Conservation (phyloP, 2,888 invertebrate species). For the Dasypogon diadema region DNA sequence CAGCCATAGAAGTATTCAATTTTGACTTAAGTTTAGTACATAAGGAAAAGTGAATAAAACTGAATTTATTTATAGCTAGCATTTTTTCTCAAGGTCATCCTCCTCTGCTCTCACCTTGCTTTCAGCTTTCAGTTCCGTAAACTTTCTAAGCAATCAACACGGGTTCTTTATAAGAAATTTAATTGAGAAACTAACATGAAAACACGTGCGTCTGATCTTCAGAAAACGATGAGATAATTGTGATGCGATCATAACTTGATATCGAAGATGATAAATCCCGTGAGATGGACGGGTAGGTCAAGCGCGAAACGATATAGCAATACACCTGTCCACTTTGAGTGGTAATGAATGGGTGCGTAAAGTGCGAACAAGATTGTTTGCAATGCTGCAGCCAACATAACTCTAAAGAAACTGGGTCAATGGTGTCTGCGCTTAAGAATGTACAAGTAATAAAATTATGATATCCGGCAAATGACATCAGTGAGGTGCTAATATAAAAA, state of each 20-base stretch:
- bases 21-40: neutral
- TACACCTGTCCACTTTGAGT: neutral
- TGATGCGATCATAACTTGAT: constrained; percentile 4
- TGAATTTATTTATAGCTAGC: neutral
- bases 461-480: constrained; percentile 44
- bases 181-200: too few relatives aligned
- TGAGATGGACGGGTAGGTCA: neutral
- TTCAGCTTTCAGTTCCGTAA: neutral
- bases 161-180: too few relatives aligned
- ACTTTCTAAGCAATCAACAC: too few relatives aligned
- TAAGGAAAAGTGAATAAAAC: neutral
- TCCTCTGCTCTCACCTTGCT: too few relatives aligned
- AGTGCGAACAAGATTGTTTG: neutral
- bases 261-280: neutral
- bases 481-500: constrained; percentile 23
- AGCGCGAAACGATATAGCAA: neutral
- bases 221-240: constrained; percentile 20
- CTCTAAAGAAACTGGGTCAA: constrained; percentile 15
- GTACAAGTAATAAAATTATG: constrained; percentile 23
- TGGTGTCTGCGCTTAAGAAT: neutral
- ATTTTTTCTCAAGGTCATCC: neutral
- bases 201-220: neutral
- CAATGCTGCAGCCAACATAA: neutral
- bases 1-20: neutral
- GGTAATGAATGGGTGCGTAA: constrained; percentile 1